phyloP scores from a whole-genome alignment of 2,113 vertebrate genomes.

The Psittacus erithacus region DNA sequence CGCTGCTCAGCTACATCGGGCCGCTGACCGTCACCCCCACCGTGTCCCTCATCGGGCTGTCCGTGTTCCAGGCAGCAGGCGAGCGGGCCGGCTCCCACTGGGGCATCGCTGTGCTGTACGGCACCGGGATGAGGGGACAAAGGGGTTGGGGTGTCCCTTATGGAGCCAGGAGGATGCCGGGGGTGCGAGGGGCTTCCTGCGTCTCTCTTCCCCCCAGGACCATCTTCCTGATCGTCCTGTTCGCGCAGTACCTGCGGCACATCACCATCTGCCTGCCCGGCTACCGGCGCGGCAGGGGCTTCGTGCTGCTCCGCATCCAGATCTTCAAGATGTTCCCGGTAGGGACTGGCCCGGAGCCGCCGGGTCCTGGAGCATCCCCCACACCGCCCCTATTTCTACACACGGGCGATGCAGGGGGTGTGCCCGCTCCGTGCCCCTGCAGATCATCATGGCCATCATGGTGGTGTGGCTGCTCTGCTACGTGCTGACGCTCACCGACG shows the following conservation, averaged over 20 bases:
- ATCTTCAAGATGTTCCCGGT: constrained; percentile 99
- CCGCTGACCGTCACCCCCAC: constrained; percentile 96
- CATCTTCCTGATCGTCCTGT: constrained; percentile 90
- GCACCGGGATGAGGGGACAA: fast-evolving
- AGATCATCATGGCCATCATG: constrained; percentile 96
- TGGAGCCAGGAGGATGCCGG: background rate
- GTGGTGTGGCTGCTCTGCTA: constrained; percentile 94
- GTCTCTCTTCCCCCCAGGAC: constrained; percentile 73
- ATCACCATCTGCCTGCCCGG: constrained; percentile 80
- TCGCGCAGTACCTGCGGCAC: constrained; percentile 91
- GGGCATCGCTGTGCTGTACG: constrained; percentile 90
- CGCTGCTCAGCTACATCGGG: constrained; percentile 91
- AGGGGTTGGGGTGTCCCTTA: fast-evolving
- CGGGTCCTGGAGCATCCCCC: fast-evolving
- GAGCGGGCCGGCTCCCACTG: constrained; percentile 94
- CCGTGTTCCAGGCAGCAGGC: constrained; percentile 90
- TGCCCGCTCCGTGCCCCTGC: background rate
- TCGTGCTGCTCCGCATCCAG: constrained; percentile 81
- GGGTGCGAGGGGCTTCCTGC: fast-evolving
- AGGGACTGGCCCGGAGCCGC: background rate
- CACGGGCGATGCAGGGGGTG: fast-evolving
- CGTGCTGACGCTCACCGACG: constrained; percentile 82
- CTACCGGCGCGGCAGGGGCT: constrained; percentile 82
- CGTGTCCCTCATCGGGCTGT: constrained; percentile 93
- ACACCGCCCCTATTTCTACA: fast-evolving